Evolutionary conservation across 53 echinoderm and acorn worm species (phyloP), one percentile per base, ranked within the genome.

Genomic region (Luidia sarsii): DNA sequence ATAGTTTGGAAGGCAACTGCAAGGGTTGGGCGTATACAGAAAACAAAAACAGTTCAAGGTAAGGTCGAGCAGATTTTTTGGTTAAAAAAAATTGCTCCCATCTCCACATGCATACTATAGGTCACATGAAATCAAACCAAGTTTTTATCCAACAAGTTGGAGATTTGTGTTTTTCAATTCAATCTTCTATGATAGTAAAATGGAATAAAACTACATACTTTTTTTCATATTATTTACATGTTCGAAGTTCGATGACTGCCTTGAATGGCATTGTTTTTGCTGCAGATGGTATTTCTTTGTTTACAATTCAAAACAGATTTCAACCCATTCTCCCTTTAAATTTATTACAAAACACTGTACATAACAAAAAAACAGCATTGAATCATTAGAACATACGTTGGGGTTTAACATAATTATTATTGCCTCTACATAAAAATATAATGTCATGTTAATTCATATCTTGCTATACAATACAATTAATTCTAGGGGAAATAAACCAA

Each of bases 401-500:
- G 59, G 77, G 61, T 30, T 59, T 46, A 61, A 60, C 59, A 70
- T 43, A 18, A 30, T 71, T 74, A 59, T 77, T 77, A 77, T 77
- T 77, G 77, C 77, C 61, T 77, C 61, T 77, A 77, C 77, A 77
- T 77, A 77, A 77, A 77, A 77, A 77, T 75, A 77, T 77, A 74
- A 59, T 77, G 77, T 77, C 37, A 55, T 77, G 77, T 77, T 77
- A 59, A 77, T 77, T 60, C 43, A 60, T 45, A 46, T 77, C 39
- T 59, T 14, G 61, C 77, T 77, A 48, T 77, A 77, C 77, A 77
- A 41, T 41, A 41, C 6, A 29, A 60, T 10, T 46, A 28, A 77
- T 77, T 77, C 41, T 30, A 60, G 43, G 41, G 16, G 46, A 46
- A 48, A 61, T 60, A 32, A 36, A 39, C 52, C 34, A 53, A 4